Evolutionary conservation across 2,888 invertebrate species (phyloP), one percentile per base, ranked within the genome.

Genomic region (Drosophila mulleri): DNA sequence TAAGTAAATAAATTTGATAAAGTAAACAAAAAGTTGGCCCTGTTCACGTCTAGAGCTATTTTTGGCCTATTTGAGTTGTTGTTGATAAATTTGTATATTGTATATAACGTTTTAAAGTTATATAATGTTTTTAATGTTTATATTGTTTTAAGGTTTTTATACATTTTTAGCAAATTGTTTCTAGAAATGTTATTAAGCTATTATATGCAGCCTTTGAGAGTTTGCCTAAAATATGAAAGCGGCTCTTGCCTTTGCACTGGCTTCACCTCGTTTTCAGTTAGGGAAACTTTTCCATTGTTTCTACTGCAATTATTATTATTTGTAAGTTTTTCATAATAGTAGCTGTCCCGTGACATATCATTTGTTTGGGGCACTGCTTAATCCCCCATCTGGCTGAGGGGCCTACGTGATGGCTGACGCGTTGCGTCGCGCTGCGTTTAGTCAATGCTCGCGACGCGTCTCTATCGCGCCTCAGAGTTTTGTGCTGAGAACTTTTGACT

Each of bases 391-490:
- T 45, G 23, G 39, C 23, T 45, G 39, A 47, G 26, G 29, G 82
- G 84, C 66, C 80, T 84, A 84, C 84, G 84, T 84, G 84, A 67
- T 80, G 53, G 50, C 52, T 14, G 64, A 80, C 82, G 78, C 84
- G 84, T 83, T 83, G 68, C 54, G 39, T 50, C 16, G 39, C 39
- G 39, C 35, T 52, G 39, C 57, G 53, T 37, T 61, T 54, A 37
- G 39, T 50, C 54, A 50, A 52, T 42, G 65, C 50, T 20, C 32
- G 4, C 41, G n/a, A 5, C n/a, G 9, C 20, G 47, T 39, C 44
- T 50, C 41, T 37, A 54, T 60, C 57, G 37, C 6, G 23, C 18
- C 2, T 41, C n/a, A 44, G 54, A 39, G 48, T 23, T 59, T 23
- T 11, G 29, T 12, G 23, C 12, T 45, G 32, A 75, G 75, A 75